Evolutionary conservation across 2,113 vertebrate species (phyloP).

Genomic region (Gymnobelideus leadbeateri): DNA sequence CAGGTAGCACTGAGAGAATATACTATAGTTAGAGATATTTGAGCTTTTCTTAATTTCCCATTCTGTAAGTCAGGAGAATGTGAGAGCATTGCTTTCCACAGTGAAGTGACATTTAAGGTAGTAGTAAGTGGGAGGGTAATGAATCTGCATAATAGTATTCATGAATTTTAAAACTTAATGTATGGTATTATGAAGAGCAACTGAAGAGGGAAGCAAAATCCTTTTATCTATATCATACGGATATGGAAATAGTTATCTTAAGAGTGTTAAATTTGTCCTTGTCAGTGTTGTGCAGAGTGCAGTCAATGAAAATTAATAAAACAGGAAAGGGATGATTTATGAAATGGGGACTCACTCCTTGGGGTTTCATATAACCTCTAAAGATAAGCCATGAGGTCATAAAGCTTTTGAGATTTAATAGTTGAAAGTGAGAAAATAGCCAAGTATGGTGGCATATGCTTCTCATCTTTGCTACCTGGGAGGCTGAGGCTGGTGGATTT

Average conservation of each 20-base stretch:
- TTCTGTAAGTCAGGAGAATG: conserved; percentile 20
- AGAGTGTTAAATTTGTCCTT: conserved; percentile 32
- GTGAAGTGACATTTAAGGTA: conserved; percentile 37
- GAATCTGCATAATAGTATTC: conserved; percentile 36
- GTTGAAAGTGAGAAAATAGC: not conserved
- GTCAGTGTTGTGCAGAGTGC: not conserved
- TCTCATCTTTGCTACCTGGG: not conserved
- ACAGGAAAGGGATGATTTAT: not conserved
- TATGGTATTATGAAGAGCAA: conserved; percentile 39
- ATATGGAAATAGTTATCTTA: conserved; percentile 21
- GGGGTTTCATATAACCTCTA: not conserved
- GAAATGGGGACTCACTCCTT: not conserved
- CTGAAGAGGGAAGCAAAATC: conserved; percentile 23
- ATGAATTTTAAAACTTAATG: conserved; percentile 29
- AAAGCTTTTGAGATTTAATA: conserved; percentile 46
- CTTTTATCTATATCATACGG: conserved; percentile 30
- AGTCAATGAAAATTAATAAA: not conserved
- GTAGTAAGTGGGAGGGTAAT: conserved; percentile 27
- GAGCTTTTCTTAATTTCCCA: conserved; percentile 3
- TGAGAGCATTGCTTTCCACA: conserved; percentile 27
- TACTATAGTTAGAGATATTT: conserved; percentile 31
- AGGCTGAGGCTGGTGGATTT: not conserved
- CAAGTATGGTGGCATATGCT: not conserved
- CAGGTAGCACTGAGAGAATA: not conserved
- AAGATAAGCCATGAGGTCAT: conserved; percentile 10